phyloP scores from a whole-genome alignment of 2,797 vertebrate species.

The Tiaroga cobitis region DNA sequence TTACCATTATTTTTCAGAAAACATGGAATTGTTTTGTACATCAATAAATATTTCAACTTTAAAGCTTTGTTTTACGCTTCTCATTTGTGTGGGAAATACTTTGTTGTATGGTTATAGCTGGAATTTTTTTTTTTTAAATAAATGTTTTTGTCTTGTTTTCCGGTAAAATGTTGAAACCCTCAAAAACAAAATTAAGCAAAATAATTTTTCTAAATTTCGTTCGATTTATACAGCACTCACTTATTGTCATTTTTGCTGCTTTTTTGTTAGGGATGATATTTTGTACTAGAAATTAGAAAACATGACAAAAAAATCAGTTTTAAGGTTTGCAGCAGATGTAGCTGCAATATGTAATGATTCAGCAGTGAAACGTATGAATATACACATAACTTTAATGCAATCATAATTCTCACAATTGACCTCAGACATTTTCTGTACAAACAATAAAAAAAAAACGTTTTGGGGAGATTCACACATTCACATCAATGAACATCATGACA shows the following conservation, averaged over 20 bases:
- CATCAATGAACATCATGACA: slow-evolving; percentile 52
- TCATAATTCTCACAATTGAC: slow-evolving; percentile 50
- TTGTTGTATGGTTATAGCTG: background rate
- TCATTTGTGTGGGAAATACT: slow-evolving; percentile 8
- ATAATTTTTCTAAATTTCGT: background rate
- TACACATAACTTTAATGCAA: slow-evolving; percentile 56
- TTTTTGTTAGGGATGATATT: background rate
- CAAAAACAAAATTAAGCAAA: background rate
- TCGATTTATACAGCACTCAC: background rate
- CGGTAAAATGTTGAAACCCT: background rate
- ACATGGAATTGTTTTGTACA: slow-evolving; percentile 74
- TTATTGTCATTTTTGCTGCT: background rate
- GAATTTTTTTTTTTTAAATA: background rate
- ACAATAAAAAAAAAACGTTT: slow-evolving; percentile 36
- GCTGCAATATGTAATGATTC: background rate
- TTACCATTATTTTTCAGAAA: slow-evolving; percentile 83
- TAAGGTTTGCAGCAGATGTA: background rate
- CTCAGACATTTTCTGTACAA: slow-evolving; percentile 53
- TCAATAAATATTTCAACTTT: slow-evolving; percentile 65
- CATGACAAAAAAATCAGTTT: background rate
- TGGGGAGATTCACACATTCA: slow-evolving; percentile 28
- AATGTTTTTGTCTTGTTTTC: background rate
- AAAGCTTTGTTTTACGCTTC: slow-evolving; percentile 40
- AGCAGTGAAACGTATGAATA: slow-evolving; percentile 21
- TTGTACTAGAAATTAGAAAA: background rate